Conservation (phyloP, 2,888 invertebrate genomes). For the Caprella mutica region DNA sequence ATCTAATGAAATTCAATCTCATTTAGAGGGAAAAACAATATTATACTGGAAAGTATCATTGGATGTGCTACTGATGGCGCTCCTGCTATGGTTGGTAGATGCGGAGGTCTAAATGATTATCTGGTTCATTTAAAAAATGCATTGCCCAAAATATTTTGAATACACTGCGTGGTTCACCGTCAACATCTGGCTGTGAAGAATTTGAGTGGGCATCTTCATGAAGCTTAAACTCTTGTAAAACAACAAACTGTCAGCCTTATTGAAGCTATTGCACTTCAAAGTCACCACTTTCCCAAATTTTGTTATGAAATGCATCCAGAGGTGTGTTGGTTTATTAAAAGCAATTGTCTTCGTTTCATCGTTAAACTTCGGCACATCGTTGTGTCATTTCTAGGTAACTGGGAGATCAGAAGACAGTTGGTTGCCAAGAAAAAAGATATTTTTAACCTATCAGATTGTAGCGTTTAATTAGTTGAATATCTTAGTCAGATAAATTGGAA, state of each 20-base stretch:
- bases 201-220: slow-evolving; percentile 4
- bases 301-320: too few relatives aligned
- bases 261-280: too few relatives aligned
- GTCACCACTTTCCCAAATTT: too few relatives aligned
- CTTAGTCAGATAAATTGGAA: too few relatives aligned
- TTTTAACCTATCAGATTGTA: slow-evolving; percentile 2
- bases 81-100: too few relatives aligned
- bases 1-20: background rate
- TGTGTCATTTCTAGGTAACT: background rate
- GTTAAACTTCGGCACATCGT: background rate
- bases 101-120: too few relatives aligned
- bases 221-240: too few relatives aligned
- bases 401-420: background rate
- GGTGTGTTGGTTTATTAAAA: background rate
- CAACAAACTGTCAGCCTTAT: too few relatives aligned
- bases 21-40: slow-evolving; percentile 2
- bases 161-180: background rate
- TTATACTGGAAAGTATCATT: background rate
- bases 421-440: slow-evolving; percentile 2
- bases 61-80: too few relatives aligned
- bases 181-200: slow-evolving; percentile 3
- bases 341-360: too few relatives aligned
- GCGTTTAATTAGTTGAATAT: too few relatives aligned
- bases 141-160: slow-evolving; percentile 3
- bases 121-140: too few relatives aligned